Evolutionary conservation across 2,113 vertebrate genomes (phyloP), one percentile per base, ranked within the genome.

Genomic region (Labeo catla): DNA sequence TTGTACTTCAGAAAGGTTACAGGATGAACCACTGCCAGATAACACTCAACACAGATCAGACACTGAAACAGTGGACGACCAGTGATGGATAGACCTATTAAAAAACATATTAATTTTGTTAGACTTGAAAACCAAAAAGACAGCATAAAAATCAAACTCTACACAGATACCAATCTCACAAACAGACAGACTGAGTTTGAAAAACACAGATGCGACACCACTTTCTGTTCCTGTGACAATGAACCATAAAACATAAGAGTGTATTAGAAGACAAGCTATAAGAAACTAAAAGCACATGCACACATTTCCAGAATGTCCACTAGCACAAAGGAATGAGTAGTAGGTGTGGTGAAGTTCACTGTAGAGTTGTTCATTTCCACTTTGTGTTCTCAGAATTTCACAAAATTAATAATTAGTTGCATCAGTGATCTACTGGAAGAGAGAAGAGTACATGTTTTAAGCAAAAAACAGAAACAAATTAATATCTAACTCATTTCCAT

Each of bases 231-330:
- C 23, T 13, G 61, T 65, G n/a, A 63, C n/a, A 23, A 63, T 63
- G 61, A 65, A n/a, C 61, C 61, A 65, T 28, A 65, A 28, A 12
- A 65, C 61, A 28, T 12, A 65, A 4, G 12, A 66, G 43, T 81
- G 43, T 19, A 73, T 57, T 8, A 72, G 87, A 74, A 85, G 23
- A 8, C 70, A 59, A 16, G 84, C 7, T 15, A 83, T 15, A 83
- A 9, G 9, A 63, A 6, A 73, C 12, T 43, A 3, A 52, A 28
- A 21, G 8, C 8, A 2, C 0, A 28, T 16, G 16, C 23, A 66
- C 1, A 19, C 8, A 81, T 66, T 34, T 50, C 23, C 3, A 68
- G 3, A 4, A 36, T 19, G 8, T 28, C 15, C 4, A 49, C 28
- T 21, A 6, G 43, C 45, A 0, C 12, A 49, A 68, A 9, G 1